Base-by-base conservation (phyloP, 1,140 invertebrate genomes). In the Potamilus streckersoni region DNA sequence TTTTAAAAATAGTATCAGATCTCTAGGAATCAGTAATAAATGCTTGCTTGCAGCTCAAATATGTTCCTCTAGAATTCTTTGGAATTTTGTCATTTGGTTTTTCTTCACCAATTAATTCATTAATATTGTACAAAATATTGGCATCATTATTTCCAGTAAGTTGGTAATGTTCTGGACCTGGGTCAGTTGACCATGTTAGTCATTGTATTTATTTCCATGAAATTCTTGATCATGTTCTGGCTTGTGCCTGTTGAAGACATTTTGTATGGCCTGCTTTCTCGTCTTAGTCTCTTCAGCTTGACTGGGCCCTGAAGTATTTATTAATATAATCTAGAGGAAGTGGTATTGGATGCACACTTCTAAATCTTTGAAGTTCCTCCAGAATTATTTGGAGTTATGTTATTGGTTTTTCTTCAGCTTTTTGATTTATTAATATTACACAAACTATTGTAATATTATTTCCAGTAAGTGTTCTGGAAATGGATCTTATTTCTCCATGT, bases 381-480 rank as follows among this genome's bases (percentile, higher is more conserved):
- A 61, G 58, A n/a, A 71, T 71, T 6, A 12, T 62, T 15, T 71
- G 27, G 12, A 71, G 23, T 8, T 62, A 59, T 11, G 69, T 62
- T 0, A 61, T 56, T 4, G 63, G 71, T 5, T 66, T 23, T 23
- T 66, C 23, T 13, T 73, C 19, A 3, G 67, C 71, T 23, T 27
- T 27, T 59, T 17, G 67, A 23, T 58, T 20, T n/a, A 2, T 38
- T 31, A 27, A 8, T n/a, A 31, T 73, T 57, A 55, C 38, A 66
- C 71, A 73, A 59, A 23, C 66, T 73, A 73, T 64, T 73, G 13
- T 63, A 63, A 6, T 73, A 49, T 59, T 58, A 73, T 73, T 55
- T 12, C 72, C 64, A 49, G 31, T 73, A 65, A 73, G 6, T 67
- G 55, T 66, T 73, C 72, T 27, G 72, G 72, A 19, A 73, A 1